Conservation (phyloP, 2,888 invertebrate genomes). For the Erebia aethiops region DNA sequence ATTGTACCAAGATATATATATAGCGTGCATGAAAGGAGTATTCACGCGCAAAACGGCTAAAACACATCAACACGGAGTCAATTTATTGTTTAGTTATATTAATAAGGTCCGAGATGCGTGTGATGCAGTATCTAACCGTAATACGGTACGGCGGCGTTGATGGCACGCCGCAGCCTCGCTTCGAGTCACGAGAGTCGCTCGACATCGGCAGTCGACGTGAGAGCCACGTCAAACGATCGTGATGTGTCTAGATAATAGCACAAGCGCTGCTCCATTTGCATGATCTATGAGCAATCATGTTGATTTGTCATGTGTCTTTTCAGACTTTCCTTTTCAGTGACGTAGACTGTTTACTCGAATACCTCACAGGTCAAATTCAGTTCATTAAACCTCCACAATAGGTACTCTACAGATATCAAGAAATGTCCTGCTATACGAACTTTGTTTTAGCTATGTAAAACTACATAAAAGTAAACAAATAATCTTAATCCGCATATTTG, state of each 20-base stretch:
- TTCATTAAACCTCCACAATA: constrained; percentile 2
- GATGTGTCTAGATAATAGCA: constrained; percentile 57
- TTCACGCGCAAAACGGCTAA: too few species aligned
- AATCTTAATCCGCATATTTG: constrained; percentile 22
- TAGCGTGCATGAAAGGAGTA: too few species aligned
- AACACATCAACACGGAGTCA: too few species aligned
- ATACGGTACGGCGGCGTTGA: constrained; percentile 44
- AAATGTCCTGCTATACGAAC: not conserved
- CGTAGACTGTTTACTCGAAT: constrained; percentile 26
- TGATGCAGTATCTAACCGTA: constrained; percentile 57
- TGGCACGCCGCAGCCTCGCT: constrained; percentile 41
- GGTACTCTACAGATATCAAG: not conserved
- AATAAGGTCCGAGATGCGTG: constrained; percentile 49
- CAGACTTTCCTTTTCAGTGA: constrained; percentile 55
- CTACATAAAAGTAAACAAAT: constrained; percentile 8
- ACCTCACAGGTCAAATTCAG: constrained; percentile 12
- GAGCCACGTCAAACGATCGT: constrained; percentile 57
- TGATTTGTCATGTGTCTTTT: constrained; percentile 51
- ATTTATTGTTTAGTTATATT: constrained; percentile 1
- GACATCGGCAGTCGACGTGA: constrained; percentile 49
- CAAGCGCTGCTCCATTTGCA: constrained; percentile 56
- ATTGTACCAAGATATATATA: too few species aligned
- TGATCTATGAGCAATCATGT: constrained; percentile 54
- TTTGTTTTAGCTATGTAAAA: constrained; percentile 2
- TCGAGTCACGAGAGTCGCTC: constrained; percentile 46